Conservation (phyloP, 2,888 invertebrate genomes). For the Nysson spinosus region DNA sequence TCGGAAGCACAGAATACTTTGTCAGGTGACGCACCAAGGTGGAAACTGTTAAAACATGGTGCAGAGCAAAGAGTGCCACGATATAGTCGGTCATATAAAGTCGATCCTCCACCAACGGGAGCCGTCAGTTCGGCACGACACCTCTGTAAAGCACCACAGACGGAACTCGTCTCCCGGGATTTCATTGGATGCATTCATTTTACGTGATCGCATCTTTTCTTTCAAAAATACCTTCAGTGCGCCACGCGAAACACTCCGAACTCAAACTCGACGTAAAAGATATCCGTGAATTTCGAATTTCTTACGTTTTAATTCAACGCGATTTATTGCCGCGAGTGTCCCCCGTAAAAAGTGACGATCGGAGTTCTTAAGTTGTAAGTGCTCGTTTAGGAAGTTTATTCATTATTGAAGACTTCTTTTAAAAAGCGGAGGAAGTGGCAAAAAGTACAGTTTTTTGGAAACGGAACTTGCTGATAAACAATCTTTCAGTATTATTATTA, state of each 20-base stretch:
- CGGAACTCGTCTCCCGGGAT: slow-evolving; percentile 45
- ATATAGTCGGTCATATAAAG: slow-evolving; percentile 61
- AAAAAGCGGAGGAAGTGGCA: too few relatives aligned
- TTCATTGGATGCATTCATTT: slow-evolving; percentile 28
- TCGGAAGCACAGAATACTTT: slow-evolving; percentile 21
- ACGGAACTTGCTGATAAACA: too few relatives aligned
- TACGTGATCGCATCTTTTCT: slow-evolving; percentile 1
- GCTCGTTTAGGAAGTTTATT: too few relatives aligned
- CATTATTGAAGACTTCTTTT: too few relatives aligned
- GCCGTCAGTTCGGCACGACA: slow-evolving; percentile 64
- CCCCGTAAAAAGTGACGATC: too few relatives aligned
- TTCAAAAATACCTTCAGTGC: slow-evolving; percentile 17
- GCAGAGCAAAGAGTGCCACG: slow-evolving; percentile 42
- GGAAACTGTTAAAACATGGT: slow-evolving; percentile 46
- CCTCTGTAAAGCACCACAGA: slow-evolving; percentile 60
- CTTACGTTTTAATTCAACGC: too few relatives aligned
- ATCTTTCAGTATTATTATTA: too few relatives aligned
- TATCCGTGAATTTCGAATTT: slow-evolving; percentile 5
- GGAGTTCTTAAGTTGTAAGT: too few relatives aligned
- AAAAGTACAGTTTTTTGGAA: too few relatives aligned
- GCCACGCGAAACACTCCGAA: slow-evolving; percentile 11
- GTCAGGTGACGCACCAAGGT: slow-evolving; percentile 52
- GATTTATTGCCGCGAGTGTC: too few relatives aligned
- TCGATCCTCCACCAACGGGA: slow-evolving; percentile 62
- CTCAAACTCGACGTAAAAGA: neutral